These are phyloP conservation scores for Homalodisca vitripennis DNA, from an alignment of 1,140 invertebrate species.

Conservation along the genomic window DNA sequence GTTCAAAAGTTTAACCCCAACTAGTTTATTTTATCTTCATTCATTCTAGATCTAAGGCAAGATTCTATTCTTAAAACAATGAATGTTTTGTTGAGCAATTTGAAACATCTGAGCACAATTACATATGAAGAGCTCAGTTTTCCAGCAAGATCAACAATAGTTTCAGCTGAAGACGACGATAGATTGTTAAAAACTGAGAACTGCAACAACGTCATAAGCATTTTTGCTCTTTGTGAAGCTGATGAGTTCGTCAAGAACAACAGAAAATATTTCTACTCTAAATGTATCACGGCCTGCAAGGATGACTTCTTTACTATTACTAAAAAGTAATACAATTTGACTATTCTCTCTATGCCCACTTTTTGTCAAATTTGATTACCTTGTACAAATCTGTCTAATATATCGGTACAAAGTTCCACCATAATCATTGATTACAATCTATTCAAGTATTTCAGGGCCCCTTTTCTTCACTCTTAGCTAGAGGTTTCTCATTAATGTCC, in stretches of 20 bases:
- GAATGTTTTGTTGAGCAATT: not conserved
- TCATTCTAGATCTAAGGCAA: too few species aligned
- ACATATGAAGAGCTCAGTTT: not conserved
- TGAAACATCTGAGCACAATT: not conserved
- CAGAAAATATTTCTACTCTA: not conserved
- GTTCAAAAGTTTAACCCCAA: too few species aligned
- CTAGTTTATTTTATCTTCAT: too few species aligned
- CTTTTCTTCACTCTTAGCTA: constrained; percentile 22
- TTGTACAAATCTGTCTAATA: not conserved
- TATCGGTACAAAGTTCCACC: not conserved
- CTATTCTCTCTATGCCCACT: not conserved
- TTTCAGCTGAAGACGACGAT: too few species aligned
- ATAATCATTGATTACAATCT: constrained; percentile 33
- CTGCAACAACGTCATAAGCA: not conserved
- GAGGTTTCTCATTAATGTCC: too few species aligned
- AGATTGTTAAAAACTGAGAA: too few species aligned
- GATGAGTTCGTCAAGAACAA: too few species aligned
- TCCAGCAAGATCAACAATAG: not conserved
- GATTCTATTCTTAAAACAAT: too few species aligned
- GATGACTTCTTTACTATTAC: not conserved
- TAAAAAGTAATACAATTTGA: not conserved
- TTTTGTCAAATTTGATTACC: not conserved
- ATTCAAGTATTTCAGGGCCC: constrained; percentile 31
- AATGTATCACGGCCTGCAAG: not conserved
- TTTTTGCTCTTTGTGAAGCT: not conserved